Conservation (phyloP, 1,140 invertebrate genomes). For the Oscheius sp. region DNA sequence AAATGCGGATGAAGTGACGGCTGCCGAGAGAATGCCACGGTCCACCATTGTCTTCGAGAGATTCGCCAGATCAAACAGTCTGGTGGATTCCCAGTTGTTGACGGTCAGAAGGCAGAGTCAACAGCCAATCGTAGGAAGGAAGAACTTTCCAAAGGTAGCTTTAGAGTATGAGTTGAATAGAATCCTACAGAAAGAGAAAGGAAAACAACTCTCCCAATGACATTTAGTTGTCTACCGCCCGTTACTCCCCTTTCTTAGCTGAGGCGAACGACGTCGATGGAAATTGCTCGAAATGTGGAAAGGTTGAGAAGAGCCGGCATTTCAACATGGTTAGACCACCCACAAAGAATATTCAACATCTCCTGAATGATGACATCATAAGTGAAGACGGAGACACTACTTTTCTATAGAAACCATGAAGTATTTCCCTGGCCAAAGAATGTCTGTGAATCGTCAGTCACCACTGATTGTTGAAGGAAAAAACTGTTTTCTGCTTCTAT, state of each 20-base stretch:
- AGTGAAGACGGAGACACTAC: not conserved
- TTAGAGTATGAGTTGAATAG: not conserved
- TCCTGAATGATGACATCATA: not conserved
- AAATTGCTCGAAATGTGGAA: not conserved
- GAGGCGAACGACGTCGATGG: not conserved
- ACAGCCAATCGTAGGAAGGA: not conserved
- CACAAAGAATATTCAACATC: conserved; percentile 2
- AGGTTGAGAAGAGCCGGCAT: not conserved
- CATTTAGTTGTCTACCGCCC: not conserved
- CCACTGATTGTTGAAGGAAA: too few species aligned
- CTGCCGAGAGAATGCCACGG: conserved; percentile 25
- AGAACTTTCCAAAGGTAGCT: not conserved
- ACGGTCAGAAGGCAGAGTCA: conserved; percentile 6
- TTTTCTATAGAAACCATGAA: not conserved
- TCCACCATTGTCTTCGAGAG: conserved; percentile 33
- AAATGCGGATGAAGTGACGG: conserved; percentile 51
- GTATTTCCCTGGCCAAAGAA: too few species aligned
- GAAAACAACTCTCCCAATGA: not conserved
- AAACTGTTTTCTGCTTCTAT: too few species aligned
- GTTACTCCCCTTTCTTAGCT: not conserved
- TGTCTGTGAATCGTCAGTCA: too few species aligned
- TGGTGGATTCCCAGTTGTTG: conserved; percentile 25
- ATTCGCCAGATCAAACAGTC: conserved; percentile 17
- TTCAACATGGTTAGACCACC: not conserved
- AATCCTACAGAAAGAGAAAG: not conserved